Conservation (phyloP, 2,888 invertebrate species). For the Eupelmus urozonus region DNA sequence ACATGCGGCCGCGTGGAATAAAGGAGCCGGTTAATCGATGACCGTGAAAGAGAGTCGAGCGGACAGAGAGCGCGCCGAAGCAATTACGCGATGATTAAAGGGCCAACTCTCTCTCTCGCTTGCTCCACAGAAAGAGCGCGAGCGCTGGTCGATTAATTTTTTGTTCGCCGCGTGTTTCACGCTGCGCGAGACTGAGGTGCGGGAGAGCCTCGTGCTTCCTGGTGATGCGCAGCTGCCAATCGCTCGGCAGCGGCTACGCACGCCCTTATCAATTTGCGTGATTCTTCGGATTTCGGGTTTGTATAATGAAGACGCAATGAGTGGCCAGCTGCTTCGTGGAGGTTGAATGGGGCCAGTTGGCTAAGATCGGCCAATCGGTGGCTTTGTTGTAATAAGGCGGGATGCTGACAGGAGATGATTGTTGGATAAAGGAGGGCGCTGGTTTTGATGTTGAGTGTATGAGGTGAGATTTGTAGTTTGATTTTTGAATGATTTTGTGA, state of each 20-base stretch:
- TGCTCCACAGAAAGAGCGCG: slow-evolving; percentile 22
- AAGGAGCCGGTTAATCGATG: slow-evolving; percentile 54
- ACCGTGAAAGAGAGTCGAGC: slow-evolving; percentile 36
- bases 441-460: no score
- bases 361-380: not conserved
- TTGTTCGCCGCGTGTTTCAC: slow-evolving; percentile 25
- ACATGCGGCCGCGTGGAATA: slow-evolving; percentile 30
- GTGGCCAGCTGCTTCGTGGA: slow-evolving; percentile 50
- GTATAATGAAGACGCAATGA: slow-evolving; percentile 74
- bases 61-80: slow-evolving; percentile 24
- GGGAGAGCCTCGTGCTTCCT: slow-evolving; percentile 5
- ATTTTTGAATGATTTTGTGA: no score
- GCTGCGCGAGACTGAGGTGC: slow-evolving; percentile 30
- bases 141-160: slow-evolving; percentile 46
- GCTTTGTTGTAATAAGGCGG: slow-evolving; percentile 18
- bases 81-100: slow-evolving; percentile 57
- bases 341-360: not conserved
- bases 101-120: no score
- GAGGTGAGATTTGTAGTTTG: no score
- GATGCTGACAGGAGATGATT: not conserved
- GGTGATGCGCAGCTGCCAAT: slow-evolving; percentile 44
- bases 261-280: slow-evolving; percentile 74
- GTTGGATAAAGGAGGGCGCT: no score
- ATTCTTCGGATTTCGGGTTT: slow-evolving; percentile 69
- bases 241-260: slow-evolving; percentile 68